These are phyloP conservation scores for Procambarus clarkii DNA, from an alignment of 1,140 invertebrate genomes.

Conservation along the genomic window DNA sequence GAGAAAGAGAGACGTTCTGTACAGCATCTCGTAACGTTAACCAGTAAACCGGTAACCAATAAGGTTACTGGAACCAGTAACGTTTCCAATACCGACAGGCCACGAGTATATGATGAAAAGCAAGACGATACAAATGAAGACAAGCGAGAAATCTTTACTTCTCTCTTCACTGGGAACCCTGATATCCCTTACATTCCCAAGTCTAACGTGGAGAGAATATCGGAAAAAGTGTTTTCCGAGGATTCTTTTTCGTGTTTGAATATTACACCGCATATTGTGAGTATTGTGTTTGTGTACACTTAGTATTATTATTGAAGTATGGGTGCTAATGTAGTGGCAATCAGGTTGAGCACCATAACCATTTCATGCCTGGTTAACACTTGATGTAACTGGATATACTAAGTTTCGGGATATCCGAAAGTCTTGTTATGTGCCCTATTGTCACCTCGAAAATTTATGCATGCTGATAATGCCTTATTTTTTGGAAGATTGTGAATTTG, in stretches of 20 bases:
- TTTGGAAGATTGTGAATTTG: too few relatives aligned
- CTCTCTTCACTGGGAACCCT: constrained; percentile 24
- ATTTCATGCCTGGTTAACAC: too few relatives aligned
- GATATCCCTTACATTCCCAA: constrained; percentile 31
- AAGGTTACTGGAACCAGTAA: background rate
- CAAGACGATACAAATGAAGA: background rate
- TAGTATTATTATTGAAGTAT: too few relatives aligned
- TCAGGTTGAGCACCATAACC: too few relatives aligned
- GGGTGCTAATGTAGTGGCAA: too few relatives aligned
- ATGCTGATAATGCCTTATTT: too few relatives aligned
- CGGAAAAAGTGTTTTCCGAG: constrained; percentile 44
- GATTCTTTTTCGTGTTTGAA: constrained; percentile 2
- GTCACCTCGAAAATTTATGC: too few relatives aligned
- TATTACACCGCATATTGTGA: constrained; percentile 27
- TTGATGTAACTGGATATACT: too few relatives aligned
- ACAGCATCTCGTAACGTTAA: too few relatives aligned
- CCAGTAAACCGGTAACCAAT: too few relatives aligned
- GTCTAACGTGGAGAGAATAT: constrained; percentile 5
- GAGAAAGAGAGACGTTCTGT: background rate
- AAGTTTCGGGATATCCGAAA: too few relatives aligned
- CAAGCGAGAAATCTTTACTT: constrained; percentile 16
- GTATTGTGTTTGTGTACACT: background rate
- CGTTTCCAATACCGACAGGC: background rate
- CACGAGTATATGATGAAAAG: background rate
- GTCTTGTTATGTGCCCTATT: too few relatives aligned